Evolutionary conservation across 1,140 invertebrate species (phyloP).

Genomic region (Drosophila dunni): DNA sequence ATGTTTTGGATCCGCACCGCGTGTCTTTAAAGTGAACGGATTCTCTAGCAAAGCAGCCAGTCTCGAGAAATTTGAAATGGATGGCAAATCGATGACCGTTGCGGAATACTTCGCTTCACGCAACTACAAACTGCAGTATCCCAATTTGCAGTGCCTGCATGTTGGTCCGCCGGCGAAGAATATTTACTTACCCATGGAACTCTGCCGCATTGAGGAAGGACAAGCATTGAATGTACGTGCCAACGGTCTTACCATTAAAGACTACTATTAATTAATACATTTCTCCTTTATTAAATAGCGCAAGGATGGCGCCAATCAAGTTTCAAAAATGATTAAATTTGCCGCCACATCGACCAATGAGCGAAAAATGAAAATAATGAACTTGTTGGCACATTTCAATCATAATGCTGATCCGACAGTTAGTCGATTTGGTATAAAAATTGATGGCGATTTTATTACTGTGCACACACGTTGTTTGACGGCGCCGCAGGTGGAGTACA

Average conservation of each 20-base stretch:
- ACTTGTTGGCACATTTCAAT: slow-evolving; percentile 85
- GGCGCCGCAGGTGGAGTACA: slow-evolving; percentile 86
- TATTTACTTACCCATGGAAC: slow-evolving; percentile 87
- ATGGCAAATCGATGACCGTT: slow-evolving; percentile 78
- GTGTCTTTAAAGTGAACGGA: slow-evolving; percentile 86
- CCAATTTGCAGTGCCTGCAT: slow-evolving; percentile 87
- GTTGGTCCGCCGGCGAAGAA: slow-evolving; percentile 86
- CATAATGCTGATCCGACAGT: slow-evolving; percentile 85
- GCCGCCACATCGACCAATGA: slow-evolving; percentile 87
- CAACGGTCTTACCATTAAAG: background rate
- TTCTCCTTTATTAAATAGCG: slow-evolving; percentile 51
- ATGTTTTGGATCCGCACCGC: slow-evolving; percentile 50
- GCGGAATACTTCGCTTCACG: slow-evolving; percentile 85
- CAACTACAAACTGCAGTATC: slow-evolving; percentile 84
- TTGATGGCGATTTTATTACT: slow-evolving; percentile 86
- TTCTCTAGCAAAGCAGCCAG: slow-evolving; percentile 75
- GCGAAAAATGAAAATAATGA: slow-evolving; percentile 88
- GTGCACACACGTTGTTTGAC: slow-evolving; percentile 86
- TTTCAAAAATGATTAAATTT: slow-evolving; percentile 87
- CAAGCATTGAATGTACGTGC: slow-evolving; percentile 86
- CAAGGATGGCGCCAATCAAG: slow-evolving; percentile 86
- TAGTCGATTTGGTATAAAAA: slow-evolving; percentile 87
- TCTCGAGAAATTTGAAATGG: slow-evolving; percentile 81
- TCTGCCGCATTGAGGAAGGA: slow-evolving; percentile 87
- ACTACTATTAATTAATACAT: background rate